Percentiles rank a stretch among this genome's conserved stretches.
Conservation (phyloP, 1,140 invertebrate species). For the Solen grandis region DNA sequence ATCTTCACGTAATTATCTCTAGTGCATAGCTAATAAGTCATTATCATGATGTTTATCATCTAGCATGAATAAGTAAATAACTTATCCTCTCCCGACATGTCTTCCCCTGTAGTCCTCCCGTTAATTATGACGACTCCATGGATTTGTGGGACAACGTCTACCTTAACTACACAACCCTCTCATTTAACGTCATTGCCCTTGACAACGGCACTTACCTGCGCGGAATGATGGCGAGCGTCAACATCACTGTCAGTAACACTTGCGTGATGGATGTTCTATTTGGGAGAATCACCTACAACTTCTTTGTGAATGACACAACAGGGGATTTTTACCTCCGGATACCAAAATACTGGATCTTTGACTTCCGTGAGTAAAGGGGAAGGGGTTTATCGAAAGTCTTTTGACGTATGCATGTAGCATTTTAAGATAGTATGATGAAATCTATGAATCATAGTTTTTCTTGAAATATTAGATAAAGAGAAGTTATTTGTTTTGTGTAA, state of each 20-base stretch:
- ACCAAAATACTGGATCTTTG: constrained; percentile 61
- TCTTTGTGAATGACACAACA: constrained; percentile 50
- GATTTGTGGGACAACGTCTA: constrained; percentile 59
- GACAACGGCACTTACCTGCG: constrained; percentile 58
- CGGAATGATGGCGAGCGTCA: constrained; percentile 52
- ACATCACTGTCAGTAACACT: constrained; percentile 60
- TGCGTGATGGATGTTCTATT: constrained; percentile 63
- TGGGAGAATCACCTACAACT: constrained; percentile 50
- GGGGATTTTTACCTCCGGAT: constrained; percentile 50
- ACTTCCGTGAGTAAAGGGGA: constrained; percentile 65
- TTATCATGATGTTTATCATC: no score
- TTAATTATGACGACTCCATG: constrained; percentile 45
- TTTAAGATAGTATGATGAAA: no score
- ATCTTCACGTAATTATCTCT: no score
- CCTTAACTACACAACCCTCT: constrained; percentile 50
- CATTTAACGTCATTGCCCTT: constrained; percentile 56
- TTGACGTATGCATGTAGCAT: no score
- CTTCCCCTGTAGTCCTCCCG: constrained; percentile 16
- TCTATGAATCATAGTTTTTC: no score
- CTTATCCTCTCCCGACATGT: not conserved
- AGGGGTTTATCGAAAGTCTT: constrained; percentile 51
- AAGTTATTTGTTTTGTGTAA: no score
- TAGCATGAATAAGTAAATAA: no score
- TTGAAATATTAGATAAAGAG: no score
- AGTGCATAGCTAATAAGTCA: no score